Evolutionary conservation across 2,888 invertebrate species (phyloP), one percentile per base, ranked within the genome.

Genomic region (Molorchus minor): DNA sequence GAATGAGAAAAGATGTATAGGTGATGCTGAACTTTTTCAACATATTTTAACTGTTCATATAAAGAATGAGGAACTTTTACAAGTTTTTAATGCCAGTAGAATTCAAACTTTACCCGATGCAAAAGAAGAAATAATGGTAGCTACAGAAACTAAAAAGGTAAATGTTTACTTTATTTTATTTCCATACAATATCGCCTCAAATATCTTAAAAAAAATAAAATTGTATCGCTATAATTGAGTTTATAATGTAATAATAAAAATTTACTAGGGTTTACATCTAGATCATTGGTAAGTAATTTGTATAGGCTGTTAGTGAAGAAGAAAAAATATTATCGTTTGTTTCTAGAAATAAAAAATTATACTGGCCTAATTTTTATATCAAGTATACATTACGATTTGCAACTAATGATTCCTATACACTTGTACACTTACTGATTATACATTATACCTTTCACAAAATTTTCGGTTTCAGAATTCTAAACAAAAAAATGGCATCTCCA

Each of bases 21-120:
- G 81, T 40, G 82, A 83, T 58, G 70, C 71, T 4, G 75, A 75
- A 44, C 62, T 77, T 36, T 78, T 78, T 51, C 60, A 68, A 46
- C 52, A 45, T 47, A 44, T 75, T 20, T 57, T 77, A 35, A 44
- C 49, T 17, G 65, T 67, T 38, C 61, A 63, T 56, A 66, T 77
- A 10, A 44, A 56, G 19, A 58, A 74, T 58, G 58, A 67, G 21
- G 70, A 72, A 41, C 59, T 75, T 20, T 58, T 71, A 12, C 67
- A 70, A 33, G 51, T 67, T 21, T 70, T 72, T 53, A 64, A 55
- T 49, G 36, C 65, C 13, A 45, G 57, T 4, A 65, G 54, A 33
- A 40, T 64, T 5, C 65, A 67, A 33, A 44, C 53, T 1, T 43
- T 17, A 30, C 33, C 38, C 25, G 58, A 64, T 38, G 13, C 44